A percentile compares a stretch with the other conserved stretches of the same genome.
phyloP scores from a whole-genome alignment of 2,888 invertebrate species.

The Trachelus iudaicus region DNA sequence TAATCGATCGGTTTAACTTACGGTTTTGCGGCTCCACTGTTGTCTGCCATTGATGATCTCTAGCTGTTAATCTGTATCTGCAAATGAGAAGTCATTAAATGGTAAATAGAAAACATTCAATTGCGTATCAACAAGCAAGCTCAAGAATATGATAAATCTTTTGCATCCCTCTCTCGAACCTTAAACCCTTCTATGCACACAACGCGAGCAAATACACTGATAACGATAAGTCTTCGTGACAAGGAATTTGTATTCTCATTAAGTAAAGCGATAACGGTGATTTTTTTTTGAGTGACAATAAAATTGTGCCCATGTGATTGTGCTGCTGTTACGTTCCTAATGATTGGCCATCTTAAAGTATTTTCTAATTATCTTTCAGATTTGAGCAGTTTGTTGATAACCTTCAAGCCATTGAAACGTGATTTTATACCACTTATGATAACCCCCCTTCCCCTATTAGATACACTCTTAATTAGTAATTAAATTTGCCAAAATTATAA shows the following conservation, averaged over 20 bases:
- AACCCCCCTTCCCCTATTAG: not conserved
- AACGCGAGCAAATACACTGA: not conserved
- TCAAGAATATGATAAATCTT: not conserved
- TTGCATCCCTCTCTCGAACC: not conserved
- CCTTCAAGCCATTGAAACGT: not conserved
- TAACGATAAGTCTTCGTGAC: not conserved
- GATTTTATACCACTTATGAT: not conserved
- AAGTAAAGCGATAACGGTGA: not conserved
- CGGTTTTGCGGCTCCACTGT: not conserved
- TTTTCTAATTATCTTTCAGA: not conserved
- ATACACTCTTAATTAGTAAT: not conserved
- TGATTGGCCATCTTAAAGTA: not conserved
- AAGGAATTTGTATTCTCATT: not conserved
- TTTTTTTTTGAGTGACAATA: no score
- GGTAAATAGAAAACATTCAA: not conserved
- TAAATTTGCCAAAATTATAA: not conserved
- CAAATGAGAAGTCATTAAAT: not conserved
- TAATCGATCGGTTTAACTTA: not conserved
- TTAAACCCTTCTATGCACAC: not conserved
- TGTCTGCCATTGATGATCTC: not conserved
- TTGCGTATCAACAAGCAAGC: not conserved
- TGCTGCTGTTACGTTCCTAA: not conserved
- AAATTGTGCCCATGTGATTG: not conserved
- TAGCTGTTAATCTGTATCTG: not conserved
- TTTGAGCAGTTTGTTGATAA: not conserved